Percentiles rank a stretch among this genome's conserved stretches.
Conservation (phyloP, 2,797 vertebrate genomes). For the Falco rusticolus region DNA sequence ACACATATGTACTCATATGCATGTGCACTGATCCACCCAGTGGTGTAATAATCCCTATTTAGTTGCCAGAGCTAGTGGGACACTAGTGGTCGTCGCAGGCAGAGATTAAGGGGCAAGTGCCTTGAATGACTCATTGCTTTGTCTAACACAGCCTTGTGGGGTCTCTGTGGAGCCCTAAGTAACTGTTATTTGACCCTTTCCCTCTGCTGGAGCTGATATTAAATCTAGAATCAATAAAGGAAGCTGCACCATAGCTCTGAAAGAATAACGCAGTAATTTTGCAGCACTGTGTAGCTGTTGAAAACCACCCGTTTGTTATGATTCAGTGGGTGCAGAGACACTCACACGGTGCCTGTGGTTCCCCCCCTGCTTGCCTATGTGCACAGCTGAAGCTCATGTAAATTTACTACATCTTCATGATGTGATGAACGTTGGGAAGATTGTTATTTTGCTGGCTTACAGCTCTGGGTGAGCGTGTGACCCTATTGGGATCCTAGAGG, state of each 20-base stretch:
- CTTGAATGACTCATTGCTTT: not conserved
- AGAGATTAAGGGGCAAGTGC: constrained; percentile 6
- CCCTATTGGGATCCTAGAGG: not conserved
- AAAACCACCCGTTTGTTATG: not conserved
- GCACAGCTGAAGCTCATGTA: not conserved
- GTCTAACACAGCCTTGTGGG: not conserved
- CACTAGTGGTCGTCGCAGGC: not conserved
- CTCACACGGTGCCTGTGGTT: rapidly evolving
- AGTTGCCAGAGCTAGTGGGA: not conserved
- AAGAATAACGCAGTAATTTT: not conserved
- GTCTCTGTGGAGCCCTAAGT: not conserved
- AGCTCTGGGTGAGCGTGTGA: constrained; percentile 4
- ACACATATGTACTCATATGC: too few relatives aligned
- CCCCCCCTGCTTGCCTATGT: not conserved
- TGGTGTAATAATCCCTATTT: not conserved
- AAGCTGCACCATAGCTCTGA: not conserved
- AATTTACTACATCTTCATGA: not conserved
- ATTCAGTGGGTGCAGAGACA: not conserved
- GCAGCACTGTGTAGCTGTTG: not conserved
- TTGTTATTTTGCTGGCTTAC: not conserved
- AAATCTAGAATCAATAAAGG: not conserved
- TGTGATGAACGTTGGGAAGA: not conserved
- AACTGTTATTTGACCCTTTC: constrained; percentile 14
- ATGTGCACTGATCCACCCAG: not conserved
- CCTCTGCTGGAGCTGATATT: not conserved